Evolutionary conservation across 2,113 vertebrate genomes (phyloP), one percentile per base, ranked within the genome.

Genomic region (Circaetus gallicus): DNA sequence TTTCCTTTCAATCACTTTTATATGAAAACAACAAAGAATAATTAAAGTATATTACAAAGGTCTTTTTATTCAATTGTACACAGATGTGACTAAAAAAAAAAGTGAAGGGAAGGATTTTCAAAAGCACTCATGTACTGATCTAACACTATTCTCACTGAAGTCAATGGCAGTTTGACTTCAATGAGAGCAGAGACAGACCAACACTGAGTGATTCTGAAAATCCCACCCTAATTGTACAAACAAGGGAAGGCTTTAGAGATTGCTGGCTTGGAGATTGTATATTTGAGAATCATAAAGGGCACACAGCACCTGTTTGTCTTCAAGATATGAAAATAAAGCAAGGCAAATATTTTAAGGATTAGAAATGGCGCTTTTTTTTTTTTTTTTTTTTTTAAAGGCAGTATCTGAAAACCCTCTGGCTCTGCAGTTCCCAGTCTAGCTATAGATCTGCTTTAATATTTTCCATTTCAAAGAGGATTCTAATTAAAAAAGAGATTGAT

Each of bases 241-340:
- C 94, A 97, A 94, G 45, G 77, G 58, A 87, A 95, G 89, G 89
- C 94, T 97, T 97, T 95, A 88, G 86, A 96, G 94, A 94, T 74
- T 86, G 92, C 90, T 97, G 92, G 63, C 96, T 96, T 92, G 95
- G 90, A 97, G 82, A 90, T 19, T 70, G 81, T 90, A 77, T 91
- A 91, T 97, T 96, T 97, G 93, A 96, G 95, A 95, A 95, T 93
- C 94, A 97, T 86, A 98, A 97, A 97, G 95, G 89, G 95, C 92
- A 95, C 89, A 86, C 86, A 95, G 94, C 96, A 97, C 93, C 96
- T 95, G 96, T 92, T 96, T 97, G 94, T 96, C 96, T 96, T 97
- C 91, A 94, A 97, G 92, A 96, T 95, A 94, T 95, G 93, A 98
- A 98, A 95, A 97, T 97, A 96, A 97, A 97, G 94, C 95, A 96